phyloP scores from a whole-genome alignment of 2,888 invertebrate species.

The Meandrusa payeni region DNA sequence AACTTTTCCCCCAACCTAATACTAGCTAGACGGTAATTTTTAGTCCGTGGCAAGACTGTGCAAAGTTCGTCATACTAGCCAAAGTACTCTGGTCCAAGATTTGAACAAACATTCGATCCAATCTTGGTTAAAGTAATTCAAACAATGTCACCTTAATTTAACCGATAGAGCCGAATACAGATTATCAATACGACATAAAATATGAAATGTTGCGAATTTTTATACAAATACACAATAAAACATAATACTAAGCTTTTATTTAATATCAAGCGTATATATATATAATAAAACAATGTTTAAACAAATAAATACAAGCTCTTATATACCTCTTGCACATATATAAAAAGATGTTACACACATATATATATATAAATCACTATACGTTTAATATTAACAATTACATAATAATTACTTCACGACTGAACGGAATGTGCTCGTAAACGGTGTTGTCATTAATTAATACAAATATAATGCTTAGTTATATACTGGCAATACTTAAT shows the following conservation, averaged over 20 bases:
- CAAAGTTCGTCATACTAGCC: conserved; percentile 2
- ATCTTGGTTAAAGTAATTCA: neutral
- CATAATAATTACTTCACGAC: conserved; percentile 50
- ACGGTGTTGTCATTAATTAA: conserved; percentile 54
- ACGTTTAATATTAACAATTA: conserved; percentile 46
- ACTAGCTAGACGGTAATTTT: conserved; percentile 19
- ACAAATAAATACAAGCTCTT: conserved; percentile 23
- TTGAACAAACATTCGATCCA: conserved; percentile 8
- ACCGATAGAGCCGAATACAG: conserved; percentile 1
- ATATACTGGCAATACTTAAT: conserved; percentile 54
- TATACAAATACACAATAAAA: conserved; percentile 17
- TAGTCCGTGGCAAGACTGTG: conserved; percentile 25
- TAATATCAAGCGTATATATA: conserved; percentile 17
- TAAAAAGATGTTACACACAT: conserved; percentile 40
- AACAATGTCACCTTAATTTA: neutral
- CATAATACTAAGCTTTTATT: conserved; percentile 16
- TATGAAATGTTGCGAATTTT: conserved; percentile 7
- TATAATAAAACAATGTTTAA: conserved; percentile 17
- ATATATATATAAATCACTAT: too few relatives aligned
- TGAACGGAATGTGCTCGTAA: conserved; percentile 76
- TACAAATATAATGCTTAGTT: conserved; percentile 32
- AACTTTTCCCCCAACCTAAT: too few relatives aligned
- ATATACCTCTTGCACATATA: conserved; percentile 19
- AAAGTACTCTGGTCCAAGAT: conserved; percentile 2
- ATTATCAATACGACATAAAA: conserved; percentile 10